Conservation (phyloP, 2,113 vertebrate genomes). For the Morone chrysops region DNA sequence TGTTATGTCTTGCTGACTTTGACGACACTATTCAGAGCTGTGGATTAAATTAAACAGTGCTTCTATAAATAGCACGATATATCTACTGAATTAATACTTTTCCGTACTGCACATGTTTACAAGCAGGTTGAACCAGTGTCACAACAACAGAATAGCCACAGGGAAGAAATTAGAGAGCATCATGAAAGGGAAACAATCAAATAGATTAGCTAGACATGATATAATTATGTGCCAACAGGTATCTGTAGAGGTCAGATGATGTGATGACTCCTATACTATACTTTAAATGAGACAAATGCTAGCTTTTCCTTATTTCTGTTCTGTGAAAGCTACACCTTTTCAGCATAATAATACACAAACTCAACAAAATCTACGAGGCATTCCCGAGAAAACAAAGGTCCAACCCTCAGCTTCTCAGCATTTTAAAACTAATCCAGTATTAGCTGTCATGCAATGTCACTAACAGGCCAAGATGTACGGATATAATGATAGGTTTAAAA, state of each 20-base stretch:
- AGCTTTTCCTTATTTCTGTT: not conserved
- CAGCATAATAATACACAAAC: slow-evolving; percentile 2
- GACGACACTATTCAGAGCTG: slow-evolving; percentile 21
- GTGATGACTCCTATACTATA: not conserved
- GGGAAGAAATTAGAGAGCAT: slow-evolving; percentile 43
- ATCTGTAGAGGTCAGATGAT: slow-evolving; percentile 26
- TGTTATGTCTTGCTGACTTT: slow-evolving; percentile 23
- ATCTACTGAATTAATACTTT: slow-evolving; percentile 15
- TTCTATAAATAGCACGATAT: slow-evolving; percentile 31
- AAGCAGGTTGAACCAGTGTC: slow-evolving; percentile 27
- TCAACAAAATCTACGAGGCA: not conserved
- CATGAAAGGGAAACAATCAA: slow-evolving; percentile 43
- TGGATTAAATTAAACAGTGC: slow-evolving; percentile 20
- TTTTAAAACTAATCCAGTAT: not conserved
- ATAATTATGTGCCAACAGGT: slow-evolving; percentile 11
- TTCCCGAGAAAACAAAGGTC: not conserved
- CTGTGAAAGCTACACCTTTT: not conserved
- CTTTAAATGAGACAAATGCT: not conserved
- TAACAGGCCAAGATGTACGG: not conserved
- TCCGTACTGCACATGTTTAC: slow-evolving; percentile 17
- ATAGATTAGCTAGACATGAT: slow-evolving; percentile 31
- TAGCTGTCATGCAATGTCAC: slow-evolving; percentile 8
- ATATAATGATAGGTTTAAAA: not conserved
- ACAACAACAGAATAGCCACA: slow-evolving; percentile 31
- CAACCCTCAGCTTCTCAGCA: not conserved